Percentiles rank a stretch among this genome's conserved stretches.
Evolutionary conservation across 2,113 vertebrate genomes (phyloP).

Genomic region (Laterallus jamaicensis): DNA sequence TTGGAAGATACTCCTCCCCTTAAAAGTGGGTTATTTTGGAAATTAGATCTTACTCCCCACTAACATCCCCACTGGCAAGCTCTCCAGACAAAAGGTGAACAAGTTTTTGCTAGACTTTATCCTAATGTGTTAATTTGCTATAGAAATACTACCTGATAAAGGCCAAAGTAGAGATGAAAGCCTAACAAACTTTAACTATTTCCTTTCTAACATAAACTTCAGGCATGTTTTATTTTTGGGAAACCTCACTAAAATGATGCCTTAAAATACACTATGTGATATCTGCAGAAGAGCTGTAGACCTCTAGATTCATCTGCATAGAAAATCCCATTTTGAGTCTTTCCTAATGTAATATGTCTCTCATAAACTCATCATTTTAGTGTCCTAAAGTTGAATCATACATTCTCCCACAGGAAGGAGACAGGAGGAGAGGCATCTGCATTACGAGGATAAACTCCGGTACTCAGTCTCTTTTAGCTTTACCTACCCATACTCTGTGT

Average conservation of each 20-base stretch:
- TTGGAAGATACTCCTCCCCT: constrained; percentile 69
- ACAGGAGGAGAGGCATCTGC: background rate
- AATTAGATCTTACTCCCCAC: background rate
- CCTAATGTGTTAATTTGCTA: background rate
- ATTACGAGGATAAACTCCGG: background rate
- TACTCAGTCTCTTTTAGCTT: background rate
- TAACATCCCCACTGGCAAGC: background rate
- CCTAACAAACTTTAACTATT: background rate
- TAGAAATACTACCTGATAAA: background rate
- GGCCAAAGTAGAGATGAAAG: background rate
- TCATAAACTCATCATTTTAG: background rate
- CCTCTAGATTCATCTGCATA: background rate
- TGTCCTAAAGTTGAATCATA: background rate
- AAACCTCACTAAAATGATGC: background rate
- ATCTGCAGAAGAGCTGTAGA: background rate
- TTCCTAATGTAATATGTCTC: background rate
- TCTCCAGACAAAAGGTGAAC: background rate
- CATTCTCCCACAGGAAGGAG: background rate
- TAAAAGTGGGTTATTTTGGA: background rate
- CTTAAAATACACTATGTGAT: background rate
- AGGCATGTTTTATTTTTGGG: background rate
- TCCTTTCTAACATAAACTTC: background rate
- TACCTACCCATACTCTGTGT: background rate
- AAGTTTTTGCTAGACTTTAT: background rate
- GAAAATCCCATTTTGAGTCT: background rate